A percentile compares a stretch with the other conserved stretches of the same genome.
Conservation (phyloP, 2,113 vertebrate genomes). For the Empidonax traillii region DNA sequence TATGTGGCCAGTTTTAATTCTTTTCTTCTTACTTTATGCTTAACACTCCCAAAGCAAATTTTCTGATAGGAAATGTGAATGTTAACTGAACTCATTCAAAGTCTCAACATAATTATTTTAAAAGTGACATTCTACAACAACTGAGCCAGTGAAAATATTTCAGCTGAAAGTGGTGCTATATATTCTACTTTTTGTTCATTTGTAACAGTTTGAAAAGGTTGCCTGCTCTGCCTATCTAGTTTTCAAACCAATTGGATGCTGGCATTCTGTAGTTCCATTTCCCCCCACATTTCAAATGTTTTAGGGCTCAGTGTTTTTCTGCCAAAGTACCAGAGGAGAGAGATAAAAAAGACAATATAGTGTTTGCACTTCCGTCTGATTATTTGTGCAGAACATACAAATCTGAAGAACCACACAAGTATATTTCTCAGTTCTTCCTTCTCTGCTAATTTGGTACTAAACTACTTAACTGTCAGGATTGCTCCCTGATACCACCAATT, state of each 20-base stretch:
- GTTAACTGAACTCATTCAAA: not conserved
- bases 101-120: not conserved
- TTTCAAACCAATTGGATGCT: not conserved
- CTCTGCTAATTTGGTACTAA: not conserved
- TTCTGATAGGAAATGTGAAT: not conserved
- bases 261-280: not conserved
- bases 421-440: not conserved
- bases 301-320: not conserved
- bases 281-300: not conserved
- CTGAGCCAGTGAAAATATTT: not conserved
- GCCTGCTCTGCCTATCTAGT: not conserved
- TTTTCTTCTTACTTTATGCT: not conserved
- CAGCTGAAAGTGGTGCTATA: not conserved
- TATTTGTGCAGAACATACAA: not conserved
- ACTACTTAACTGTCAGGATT: not conserved
- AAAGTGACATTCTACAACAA: not conserved
- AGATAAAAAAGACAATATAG: not conserved
- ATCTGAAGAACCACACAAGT: not conserved
- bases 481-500: slow-evolving; percentile 19
- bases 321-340: not conserved
- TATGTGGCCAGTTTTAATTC: not conserved
- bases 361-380: not conserved
- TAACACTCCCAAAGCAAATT: not conserved
- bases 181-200: not conserved
- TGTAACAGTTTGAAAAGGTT: not conserved